A percentile compares a stretch with the other conserved stretches of the same genome.
These are phyloP conservation scores for Ridgeia piscesae DNA, from an alignment of 1,140 invertebrate species.

Conservation along the genomic window DNA sequence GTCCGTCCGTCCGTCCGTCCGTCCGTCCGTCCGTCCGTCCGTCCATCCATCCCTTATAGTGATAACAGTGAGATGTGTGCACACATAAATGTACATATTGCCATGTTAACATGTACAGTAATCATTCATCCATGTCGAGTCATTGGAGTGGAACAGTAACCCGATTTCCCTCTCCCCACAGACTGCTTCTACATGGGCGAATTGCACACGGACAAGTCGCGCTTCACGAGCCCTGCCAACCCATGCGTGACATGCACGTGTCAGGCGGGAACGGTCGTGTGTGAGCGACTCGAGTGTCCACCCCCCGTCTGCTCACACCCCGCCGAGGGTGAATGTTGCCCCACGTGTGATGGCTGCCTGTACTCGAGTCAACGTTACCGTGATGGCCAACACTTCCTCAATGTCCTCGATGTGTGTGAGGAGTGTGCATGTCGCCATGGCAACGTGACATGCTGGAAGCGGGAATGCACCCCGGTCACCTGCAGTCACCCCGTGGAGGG, in stretches of 20 bases:
- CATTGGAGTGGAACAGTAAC: not conserved
- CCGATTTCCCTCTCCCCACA: not conserved
- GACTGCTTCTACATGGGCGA: not conserved
- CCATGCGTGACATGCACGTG: conserved; percentile 37
- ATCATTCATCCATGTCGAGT: conserved; percentile 15
- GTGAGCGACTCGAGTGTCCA: conserved; percentile 25
- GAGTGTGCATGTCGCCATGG: conserved; percentile 32
- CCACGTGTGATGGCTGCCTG: conserved; percentile 34
- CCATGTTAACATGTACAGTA: no score
- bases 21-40: no score
- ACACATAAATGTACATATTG: no score
- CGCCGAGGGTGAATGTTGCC: conserved; percentile 32
- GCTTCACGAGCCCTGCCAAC: conserved; percentile 33
- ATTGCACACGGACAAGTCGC: conserved; percentile 34
- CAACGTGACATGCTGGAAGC: conserved; percentile 11
- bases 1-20: no score
- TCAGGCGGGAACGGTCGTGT: conserved; percentile 31
- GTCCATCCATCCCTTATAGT: no score
- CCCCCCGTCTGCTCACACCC: conserved; percentile 29
- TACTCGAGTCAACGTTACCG: conserved; percentile 31
- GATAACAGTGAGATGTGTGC: no score
- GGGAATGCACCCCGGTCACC: conserved; percentile 26
- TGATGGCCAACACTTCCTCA: conserved; percentile 31
- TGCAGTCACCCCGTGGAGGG: conserved; percentile 37
- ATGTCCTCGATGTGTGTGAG: conserved; percentile 34